Base-by-base conservation (phyloP, 1,140 invertebrate species). In the Dryas iulia region DNA sequence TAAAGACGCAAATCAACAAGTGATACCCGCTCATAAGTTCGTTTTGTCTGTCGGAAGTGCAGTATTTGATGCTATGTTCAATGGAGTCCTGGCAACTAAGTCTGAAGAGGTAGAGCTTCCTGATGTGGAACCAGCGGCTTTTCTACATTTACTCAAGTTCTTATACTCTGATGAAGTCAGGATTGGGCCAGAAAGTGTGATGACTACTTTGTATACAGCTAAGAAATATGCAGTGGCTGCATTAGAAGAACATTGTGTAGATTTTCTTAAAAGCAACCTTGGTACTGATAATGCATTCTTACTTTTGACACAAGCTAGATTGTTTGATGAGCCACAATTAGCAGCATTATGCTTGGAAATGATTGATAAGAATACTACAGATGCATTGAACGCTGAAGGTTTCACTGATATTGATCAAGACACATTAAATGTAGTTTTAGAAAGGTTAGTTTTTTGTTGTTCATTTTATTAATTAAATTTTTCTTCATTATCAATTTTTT, bases 11-110 rank as follows among this genome's bases (percentile, higher is more conserved):
- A 93, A 95, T 59, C 94, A 96, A 61, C 94, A 94, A 78, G 90
- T 95, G 39, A 96, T 97, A 72, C 96, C 96, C 2, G 96, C 96
- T 2, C 97, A 98, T 79, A 97, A 96, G 84, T 96, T 97, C 87
- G 94, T 98, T 2, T 84, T 98, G 6, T 96, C 96, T 5, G 95
- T 96, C 47, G 96, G 96, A 7, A 96, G 95, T 87, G 95, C 95
- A 3, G 96, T 97, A 1, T 97, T 97, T 88, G 96, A 97, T 90
- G 96, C 96, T 6, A 97, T 97, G 95, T 97, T 98, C 81, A 97
- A 97, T 85, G 95, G 96, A 35, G 94, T 94, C 6, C 76, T 95
- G 69, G 94, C 95, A 0, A 94, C 94, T 11, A 92, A 93, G 59
- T 94, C 95, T 24, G 93, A 94, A 52, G 95, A 96, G 76, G 95